These are phyloP conservation scores for Hippocampus barbouri DNA, from an alignment of 2,113 vertebrate species.

Conservation along the genomic window DNA sequence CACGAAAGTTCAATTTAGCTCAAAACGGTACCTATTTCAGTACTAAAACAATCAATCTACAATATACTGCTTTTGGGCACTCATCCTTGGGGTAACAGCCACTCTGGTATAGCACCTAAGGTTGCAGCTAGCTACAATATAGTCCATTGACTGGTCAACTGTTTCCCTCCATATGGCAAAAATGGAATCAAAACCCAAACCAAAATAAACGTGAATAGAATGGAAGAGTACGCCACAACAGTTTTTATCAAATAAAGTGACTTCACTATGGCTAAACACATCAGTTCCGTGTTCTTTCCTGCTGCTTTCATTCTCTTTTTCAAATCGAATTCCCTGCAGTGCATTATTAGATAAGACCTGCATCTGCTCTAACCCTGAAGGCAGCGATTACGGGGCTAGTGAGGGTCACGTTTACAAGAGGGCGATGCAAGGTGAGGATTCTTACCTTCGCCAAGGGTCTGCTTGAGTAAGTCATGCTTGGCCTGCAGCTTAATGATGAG, in stretches of 20 bases:
- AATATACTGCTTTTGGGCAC: too few relatives aligned
- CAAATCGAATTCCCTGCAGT: background rate
- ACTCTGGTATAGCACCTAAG: too few relatives aligned
- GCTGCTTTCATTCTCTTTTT: background rate
- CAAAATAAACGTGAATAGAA: background rate
- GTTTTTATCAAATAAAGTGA: background rate
- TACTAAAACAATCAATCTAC: too few relatives aligned
- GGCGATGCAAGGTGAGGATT: constrained; percentile 5
- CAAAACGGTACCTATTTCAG: background rate
- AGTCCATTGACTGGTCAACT: too few relatives aligned
- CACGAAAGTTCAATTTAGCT: background rate
- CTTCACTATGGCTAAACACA: constrained; percentile 17
- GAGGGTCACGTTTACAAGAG: background rate
- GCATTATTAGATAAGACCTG: constrained; percentile 28
- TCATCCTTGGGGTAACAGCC: background rate
- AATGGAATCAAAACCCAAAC: background rate
- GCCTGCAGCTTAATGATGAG: constrained; percentile 99
- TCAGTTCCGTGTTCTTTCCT: constrained; percentile 9
- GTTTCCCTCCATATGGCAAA: background rate
- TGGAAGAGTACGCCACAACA: background rate
- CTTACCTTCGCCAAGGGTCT: constrained; percentile 96
- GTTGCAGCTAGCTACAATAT: too few relatives aligned
- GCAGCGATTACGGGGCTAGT: constrained; percentile 20
- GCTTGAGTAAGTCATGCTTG: constrained; percentile 95
- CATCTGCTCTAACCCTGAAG: background rate